Evolutionary conservation across 2,888 invertebrate species (phyloP).

Genomic region (Machimus rusticus): DNA sequence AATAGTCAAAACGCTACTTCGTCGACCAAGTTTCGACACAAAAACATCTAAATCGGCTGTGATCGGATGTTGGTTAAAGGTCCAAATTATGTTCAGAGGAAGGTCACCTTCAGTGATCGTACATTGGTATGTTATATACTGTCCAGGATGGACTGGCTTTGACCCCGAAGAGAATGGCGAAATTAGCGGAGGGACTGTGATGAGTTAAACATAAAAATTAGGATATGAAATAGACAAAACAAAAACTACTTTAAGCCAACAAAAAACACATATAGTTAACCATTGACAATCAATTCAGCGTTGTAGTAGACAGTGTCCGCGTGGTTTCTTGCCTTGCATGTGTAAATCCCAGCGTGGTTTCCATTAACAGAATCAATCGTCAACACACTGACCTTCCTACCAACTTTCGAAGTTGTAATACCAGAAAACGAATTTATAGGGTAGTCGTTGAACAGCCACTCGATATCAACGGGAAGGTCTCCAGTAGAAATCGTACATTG

Average conservation of each 20-base stretch:
- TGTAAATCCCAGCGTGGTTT: conserved; percentile 68
- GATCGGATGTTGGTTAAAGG: conserved; percentile 63
- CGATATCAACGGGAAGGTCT: conserved; percentile 72
- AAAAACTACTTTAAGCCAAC: conserved; percentile 39
- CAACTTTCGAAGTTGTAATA: conserved; percentile 63
- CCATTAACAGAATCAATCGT: conserved; percentile 68
- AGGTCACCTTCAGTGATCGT: conserved; percentile 71
- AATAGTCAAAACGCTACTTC: conserved; percentile 74
- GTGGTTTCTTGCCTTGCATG: conserved; percentile 66
- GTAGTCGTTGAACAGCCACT: conserved; percentile 73
- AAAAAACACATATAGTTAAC: conserved; percentile 54
- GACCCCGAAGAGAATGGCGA: conserved; percentile 67
- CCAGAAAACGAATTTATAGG: conserved; percentile 68
- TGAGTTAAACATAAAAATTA: neutral
- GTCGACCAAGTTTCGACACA: conserved; percentile 69
- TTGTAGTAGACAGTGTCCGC: conserved; percentile 66
- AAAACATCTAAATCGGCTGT: conserved; percentile 63
- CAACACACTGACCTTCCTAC: conserved; percentile 66
- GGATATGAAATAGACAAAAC: neutral
- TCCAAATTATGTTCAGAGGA: conserved; percentile 72
- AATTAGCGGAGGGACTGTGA: conserved; percentile 62
- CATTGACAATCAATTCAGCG: conserved; percentile 66
- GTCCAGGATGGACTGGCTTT: conserved; percentile 69
- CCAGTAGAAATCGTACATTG: conserved; percentile 73
- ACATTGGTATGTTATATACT: conserved; percentile 69